These are phyloP conservation scores for Odocoileus virginianus DNA, from an alignment of 2,113 vertebrate species.

Conservation along the genomic window DNA sequence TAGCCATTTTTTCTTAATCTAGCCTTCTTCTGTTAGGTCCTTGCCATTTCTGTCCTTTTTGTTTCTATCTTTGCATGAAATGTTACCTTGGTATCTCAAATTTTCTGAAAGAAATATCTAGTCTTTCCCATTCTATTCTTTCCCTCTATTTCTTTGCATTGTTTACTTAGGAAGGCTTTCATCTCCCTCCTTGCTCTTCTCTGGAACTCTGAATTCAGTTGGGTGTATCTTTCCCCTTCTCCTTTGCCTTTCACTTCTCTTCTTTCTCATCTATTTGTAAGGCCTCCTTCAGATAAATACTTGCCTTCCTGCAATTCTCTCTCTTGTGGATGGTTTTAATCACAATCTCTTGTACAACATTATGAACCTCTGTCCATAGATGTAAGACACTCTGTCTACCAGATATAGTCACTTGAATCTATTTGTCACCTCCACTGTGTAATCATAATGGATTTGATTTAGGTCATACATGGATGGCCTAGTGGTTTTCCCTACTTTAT, in stretches of 20 bases:
- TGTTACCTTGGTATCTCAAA: not conserved
- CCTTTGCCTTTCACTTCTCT: not conserved
- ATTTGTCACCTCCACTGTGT: not conserved
- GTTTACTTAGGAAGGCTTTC: not conserved
- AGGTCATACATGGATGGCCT: not conserved
- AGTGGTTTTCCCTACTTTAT: not conserved
- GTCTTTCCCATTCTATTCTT: not conserved
- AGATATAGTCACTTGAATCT: not conserved
- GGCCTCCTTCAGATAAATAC: not conserved
- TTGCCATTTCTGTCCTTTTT: not conserved
- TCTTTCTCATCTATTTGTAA: not conserved
- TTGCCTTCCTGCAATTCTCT: not conserved
- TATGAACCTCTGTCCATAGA: not conserved
- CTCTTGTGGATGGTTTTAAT: not conserved
- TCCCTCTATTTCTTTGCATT: not conserved
- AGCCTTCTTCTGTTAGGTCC: not conserved
- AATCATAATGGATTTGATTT: not conserved
- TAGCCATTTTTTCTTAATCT: not conserved
- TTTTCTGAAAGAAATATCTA: not conserved
- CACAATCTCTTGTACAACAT: not conserved
- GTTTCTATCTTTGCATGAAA: not conserved
- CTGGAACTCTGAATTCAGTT: not conserved
- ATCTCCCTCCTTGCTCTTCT: not conserved
- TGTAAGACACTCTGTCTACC: not conserved
- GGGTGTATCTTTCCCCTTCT: not conserved